Base-by-base conservation (phyloP, 2,113 vertebrate genomes). In the Galbula dea region DNA sequence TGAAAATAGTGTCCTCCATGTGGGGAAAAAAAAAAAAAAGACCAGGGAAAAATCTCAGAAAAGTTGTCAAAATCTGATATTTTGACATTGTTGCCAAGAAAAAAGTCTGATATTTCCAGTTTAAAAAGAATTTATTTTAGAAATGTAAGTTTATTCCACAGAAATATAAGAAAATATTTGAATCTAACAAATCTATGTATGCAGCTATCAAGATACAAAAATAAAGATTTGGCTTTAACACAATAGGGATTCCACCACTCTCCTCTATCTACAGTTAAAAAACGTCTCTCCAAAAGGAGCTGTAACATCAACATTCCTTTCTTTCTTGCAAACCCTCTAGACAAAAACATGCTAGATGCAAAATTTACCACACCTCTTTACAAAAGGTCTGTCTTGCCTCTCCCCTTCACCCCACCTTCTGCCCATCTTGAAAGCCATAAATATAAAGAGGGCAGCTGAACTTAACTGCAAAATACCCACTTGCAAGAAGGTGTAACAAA, bases 401-500 rank as follows among this genome's bases (percentile, higher is more conserved):
- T 80, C 41, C 75, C 62, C 26, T 49, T 85, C 87, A 30, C 58
- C 46, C 71, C 48, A 89, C 72, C 71, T 90, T 94, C 86, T 81
- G 52, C 73, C 73, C 90, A 48, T 49, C 52, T 88, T 81, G 45
- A 92, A 93, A 94, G 52, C 95, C 26, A 63, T 90, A 95, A 95
- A 89, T 90, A 88, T 12, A 49, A 94, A 65, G 66, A 86, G 80
- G 88, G 77, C 86, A 89, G 90, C 66, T 94, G 82, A 92, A 94
- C 66, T 88, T 91, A 95, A 93, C 90, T 57, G 86, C 66, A 88
- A 94, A 96, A 94, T 96, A 89, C 37, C 49, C 77, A 75, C 88
- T 95, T 84, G 32, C 90, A 93, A 95, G 92, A 74, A 94, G 83
- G 90, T 94, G 74, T 94, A 92, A 96, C 96, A 95, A 96, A 96